A percentile compares a stretch with the other conserved stretches of the same genome.
Evolutionary conservation across 2,113 vertebrate species (phyloP).

Genomic region (Beaufortia kweichowensis): DNA sequence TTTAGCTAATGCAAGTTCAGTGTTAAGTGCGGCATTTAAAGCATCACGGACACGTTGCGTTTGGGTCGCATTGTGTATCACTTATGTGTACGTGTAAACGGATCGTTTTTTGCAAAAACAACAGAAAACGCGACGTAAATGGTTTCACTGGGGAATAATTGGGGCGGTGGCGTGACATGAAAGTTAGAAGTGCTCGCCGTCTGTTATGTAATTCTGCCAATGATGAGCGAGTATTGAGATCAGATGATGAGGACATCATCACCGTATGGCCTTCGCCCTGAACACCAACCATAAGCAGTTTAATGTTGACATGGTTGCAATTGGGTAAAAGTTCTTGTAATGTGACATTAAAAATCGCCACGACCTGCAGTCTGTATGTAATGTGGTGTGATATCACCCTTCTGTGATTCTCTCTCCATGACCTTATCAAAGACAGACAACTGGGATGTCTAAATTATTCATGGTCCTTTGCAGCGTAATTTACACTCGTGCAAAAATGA

Average conservation of each 20-base stretch:
- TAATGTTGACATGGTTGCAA: background rate
- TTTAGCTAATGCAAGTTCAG: conserved; percentile 36
- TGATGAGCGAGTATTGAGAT: conserved; percentile 4
- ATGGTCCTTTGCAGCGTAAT: conserved; percentile 24
- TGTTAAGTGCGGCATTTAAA: background rate
- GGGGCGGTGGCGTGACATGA: conserved; percentile 27
- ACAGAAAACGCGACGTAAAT: background rate
- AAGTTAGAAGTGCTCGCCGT: conserved; percentile 28
- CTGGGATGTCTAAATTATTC: conserved; percentile 30
- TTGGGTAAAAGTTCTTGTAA: background rate
- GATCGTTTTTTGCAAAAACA: too few relatives aligned
- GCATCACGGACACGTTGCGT: conserved; percentile 9
- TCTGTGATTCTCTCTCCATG: background rate
- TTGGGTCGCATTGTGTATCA: too few relatives aligned
- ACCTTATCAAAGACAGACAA: conserved; percentile 28
- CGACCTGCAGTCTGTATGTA: background rate
- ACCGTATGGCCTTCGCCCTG: background rate
- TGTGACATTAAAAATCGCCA: background rate
- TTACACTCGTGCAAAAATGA: background rate
- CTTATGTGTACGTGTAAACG: too few relatives aligned
- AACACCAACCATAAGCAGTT: background rate
- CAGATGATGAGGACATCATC: conserved; percentile 12
- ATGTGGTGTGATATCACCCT: background rate
- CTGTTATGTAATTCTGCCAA: conserved; percentile 41
- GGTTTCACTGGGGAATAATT: background rate